Percentiles rank a stretch among this genome's conserved stretches.
Evolutionary conservation across 1,140 invertebrate genomes (phyloP).

Genomic region (Atopsyche davidsoni): DNA sequence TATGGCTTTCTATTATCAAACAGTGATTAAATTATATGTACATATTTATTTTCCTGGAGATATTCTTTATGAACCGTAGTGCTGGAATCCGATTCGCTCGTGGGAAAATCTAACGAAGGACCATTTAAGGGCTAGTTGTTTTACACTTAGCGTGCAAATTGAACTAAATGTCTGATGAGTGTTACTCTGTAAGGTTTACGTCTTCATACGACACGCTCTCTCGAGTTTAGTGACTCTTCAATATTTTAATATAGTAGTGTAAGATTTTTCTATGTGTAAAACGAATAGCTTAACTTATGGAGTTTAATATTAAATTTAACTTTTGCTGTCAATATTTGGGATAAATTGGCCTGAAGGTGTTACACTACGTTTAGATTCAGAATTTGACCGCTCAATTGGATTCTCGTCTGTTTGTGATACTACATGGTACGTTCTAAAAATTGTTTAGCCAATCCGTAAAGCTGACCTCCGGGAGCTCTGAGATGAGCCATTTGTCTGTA

Average conservation of each 20-base stretch:
- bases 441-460: slow-evolving; percentile 7
- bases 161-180: slow-evolving; percentile 8
- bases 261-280: slow-evolving; percentile 30
- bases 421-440: slow-evolving; percentile 13
- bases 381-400: slow-evolving; percentile 14
- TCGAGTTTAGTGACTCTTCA: slow-evolving; percentile 17
- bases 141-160: slow-evolving; percentile 12
- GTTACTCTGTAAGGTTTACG: neutral
- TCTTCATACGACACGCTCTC: slow-evolving; percentile 11
- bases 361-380: neutral
- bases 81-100: neutral
- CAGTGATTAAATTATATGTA: slow-evolving; percentile 5
- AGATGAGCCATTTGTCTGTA: slow-evolving; percentile 5
- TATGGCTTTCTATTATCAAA: neutral
- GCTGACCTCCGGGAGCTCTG: slow-evolving; percentile 7
- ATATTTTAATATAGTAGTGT: slow-evolving; percentile 24
- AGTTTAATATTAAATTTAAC: neutral
- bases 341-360: neutral
- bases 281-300: slow-evolving; percentile 12
- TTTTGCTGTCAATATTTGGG: neutral
- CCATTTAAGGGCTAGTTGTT: slow-evolving; percentile 19
- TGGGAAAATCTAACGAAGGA: slow-evolving; percentile 5
- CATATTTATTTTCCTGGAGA: slow-evolving; percentile 5
- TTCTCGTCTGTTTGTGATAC: slow-evolving; percentile 16
- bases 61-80: slow-evolving; percentile 10